Evolutionary conservation across 2,113 vertebrate species (phyloP).

Genomic region (Cephalopholis sonnerati): DNA sequence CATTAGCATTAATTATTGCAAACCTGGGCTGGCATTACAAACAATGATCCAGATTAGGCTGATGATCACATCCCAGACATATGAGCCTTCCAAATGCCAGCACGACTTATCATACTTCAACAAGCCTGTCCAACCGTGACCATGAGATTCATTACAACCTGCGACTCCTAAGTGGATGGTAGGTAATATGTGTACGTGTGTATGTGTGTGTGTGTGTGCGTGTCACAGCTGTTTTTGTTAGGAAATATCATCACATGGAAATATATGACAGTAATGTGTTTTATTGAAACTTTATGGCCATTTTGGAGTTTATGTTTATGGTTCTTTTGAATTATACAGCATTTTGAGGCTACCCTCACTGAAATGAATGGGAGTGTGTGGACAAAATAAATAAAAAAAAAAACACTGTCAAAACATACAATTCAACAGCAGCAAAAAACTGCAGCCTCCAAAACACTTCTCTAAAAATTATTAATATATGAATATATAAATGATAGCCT

Average conservation of each 20-base stretch:
- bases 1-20: slow-evolving; percentile 77
- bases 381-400: background rate
- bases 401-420: background rate
- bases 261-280: background rate
- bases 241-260: background rate
- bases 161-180: slow-evolving; percentile 33
- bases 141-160: slow-evolving; percentile 64
- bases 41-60: slow-evolving; percentile 80
- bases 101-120: slow-evolving; percentile 75
- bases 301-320: background rate
- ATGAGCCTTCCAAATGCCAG: slow-evolving; percentile 78
- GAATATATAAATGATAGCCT: background rate
- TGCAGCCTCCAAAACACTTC: background rate
- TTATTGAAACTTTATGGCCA: background rate
- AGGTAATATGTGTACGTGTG: slow-evolving; percentile 1
- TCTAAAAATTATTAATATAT: background rate
- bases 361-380: background rate
- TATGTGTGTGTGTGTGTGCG: slow-evolving; percentile 1
- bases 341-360: background rate
- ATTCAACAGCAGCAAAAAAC: background rate
- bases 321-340: background rate
- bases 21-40: slow-evolving; percentile 71
- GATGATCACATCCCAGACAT: slow-evolving; percentile 75
- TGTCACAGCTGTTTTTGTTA: background rate
- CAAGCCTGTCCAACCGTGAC: slow-evolving; percentile 62